Evolutionary conservation across 2,888 invertebrate genomes (phyloP), one percentile per base, ranked within the genome.

Genomic region (Amphipyra tragopoginis): DNA sequence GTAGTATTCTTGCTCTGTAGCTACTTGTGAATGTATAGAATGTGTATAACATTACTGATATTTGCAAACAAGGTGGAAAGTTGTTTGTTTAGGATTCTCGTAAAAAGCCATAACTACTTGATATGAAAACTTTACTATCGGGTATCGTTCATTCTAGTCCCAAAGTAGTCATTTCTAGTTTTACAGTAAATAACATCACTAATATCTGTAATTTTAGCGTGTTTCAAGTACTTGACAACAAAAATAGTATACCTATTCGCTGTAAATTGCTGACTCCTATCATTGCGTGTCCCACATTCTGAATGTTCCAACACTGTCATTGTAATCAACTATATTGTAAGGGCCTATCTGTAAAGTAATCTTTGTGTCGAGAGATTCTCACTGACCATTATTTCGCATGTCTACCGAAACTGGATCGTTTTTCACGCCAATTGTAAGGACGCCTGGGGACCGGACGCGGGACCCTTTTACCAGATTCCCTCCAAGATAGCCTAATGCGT

Each of bases 401-500:
- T 72, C 64, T 68, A 58, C 68, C 58, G 58, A 75, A 72, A 58
- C 70, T 63, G 65, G 68, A 72, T 72, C 72, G 71, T 79, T 81
- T 75, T 78, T 82, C 79, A 77, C 69, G 68, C 63, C 73, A 75
- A 69, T 81, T 76, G 68, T 78, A 57, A 65, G 56, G 58, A 63
- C 59, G 60, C 58, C 21, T 49, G 65, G 69, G 60, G 71, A 47
- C 54, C 69, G 72, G 79, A 66, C 54, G 60, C 42, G 62, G 34
- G 72, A 75, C 75, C 82, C 78, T 79, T 80, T 81, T 73, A 69
- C 75, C 64, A 76, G 79, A 81, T 81, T 76, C 72, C 38, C 58
- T 52, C 38, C 49, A 71, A 77, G 79, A 85, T 85, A 83, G 70
- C 73, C 69, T 78, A 85, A 83, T 81, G 80, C 53, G 73, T 73